These are phyloP conservation scores for Aphidius colemani DNA, from an alignment of 2,888 invertebrate genomes.

Conservation along the genomic window DNA sequence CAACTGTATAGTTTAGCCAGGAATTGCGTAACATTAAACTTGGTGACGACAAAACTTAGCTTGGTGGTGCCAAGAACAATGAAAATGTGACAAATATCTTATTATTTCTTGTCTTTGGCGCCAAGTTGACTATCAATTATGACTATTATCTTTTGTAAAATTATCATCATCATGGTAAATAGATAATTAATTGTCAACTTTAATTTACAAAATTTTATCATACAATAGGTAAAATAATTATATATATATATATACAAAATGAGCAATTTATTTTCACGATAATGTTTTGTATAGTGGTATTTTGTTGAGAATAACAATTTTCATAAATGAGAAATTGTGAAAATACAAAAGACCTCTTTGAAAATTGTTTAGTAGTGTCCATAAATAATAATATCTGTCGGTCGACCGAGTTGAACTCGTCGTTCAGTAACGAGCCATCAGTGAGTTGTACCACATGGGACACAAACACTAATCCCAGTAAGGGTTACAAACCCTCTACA, in stretches of 20 bases:
- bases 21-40: slow-evolving; percentile 59
- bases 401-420: slow-evolving; percentile 49
- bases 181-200: no score
- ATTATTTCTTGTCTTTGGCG: slow-evolving; percentile 29
- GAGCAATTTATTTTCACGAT: no score
- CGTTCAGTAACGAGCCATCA: slow-evolving; percentile 58
- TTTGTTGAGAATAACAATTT: slow-evolving; percentile 17
- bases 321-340: background rate
- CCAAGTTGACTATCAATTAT: slow-evolving; percentile 47
- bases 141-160: slow-evolving; percentile 21
- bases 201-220: no score
- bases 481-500: slow-evolving; percentile 43
- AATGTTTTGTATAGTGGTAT: no score
- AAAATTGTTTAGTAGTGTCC: slow-evolving; percentile 42
- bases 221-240: no score
- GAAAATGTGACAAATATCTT: slow-evolving; percentile 56
- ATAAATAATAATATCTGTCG: slow-evolving; percentile 59
- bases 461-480: slow-evolving; percentile 51
- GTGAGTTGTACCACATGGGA: slow-evolving; percentile 55
- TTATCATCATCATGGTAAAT: slow-evolving; percentile 1
- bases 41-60: slow-evolving; percentile 35
- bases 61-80: slow-evolving; percentile 48
- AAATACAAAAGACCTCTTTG: slow-evolving; percentile 14
- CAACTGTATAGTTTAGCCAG: slow-evolving; percentile 41
- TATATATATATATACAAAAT: no score